These are phyloP conservation scores for Aplocera efformata DNA, from an alignment of 2,888 invertebrate genomes.

Conservation along the genomic window DNA sequence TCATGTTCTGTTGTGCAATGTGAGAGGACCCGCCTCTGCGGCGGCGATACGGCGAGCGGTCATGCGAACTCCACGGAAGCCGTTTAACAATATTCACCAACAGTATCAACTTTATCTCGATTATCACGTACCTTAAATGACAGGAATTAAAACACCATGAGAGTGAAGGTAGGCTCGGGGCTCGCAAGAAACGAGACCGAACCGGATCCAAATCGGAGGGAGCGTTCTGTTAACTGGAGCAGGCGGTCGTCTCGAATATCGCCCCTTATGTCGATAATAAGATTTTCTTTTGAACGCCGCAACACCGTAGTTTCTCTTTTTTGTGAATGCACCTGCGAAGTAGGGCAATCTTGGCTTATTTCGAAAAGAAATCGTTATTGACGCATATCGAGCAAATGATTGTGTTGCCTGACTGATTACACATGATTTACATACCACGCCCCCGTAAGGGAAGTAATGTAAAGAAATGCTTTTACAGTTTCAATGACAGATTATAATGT, in stretches of 20 bases:
- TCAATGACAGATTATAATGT: not conserved
- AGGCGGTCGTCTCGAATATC: slow-evolving; percentile 70
- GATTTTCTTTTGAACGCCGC: slow-evolving; percentile 71
- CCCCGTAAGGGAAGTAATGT: not conserved
- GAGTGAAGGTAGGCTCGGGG: slow-evolving; percentile 57
- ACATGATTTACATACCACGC: slow-evolving; percentile 16
- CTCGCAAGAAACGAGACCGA: slow-evolving; percentile 66
- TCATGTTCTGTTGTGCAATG: slow-evolving; percentile 5
- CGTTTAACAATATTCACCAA: slow-evolving; percentile 18
- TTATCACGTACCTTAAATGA: slow-evolving; percentile 23
- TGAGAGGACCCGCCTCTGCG: slow-evolving; percentile 6
- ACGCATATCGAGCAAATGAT: slow-evolving; percentile 55
- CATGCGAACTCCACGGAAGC: slow-evolving; percentile 26
- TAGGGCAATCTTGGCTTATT: slow-evolving; percentile 67
- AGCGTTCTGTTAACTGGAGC: slow-evolving; percentile 76
- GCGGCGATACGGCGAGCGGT: slow-evolving; percentile 1
- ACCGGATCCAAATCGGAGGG: slow-evolving; percentile 74
- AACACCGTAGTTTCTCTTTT: slow-evolving; percentile 73
- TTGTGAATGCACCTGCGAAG: slow-evolving; percentile 71
- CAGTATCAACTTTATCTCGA: slow-evolving; percentile 25
- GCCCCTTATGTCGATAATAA: slow-evolving; percentile 76
- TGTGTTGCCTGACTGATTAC: slow-evolving; percentile 34
- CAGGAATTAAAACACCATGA: slow-evolving; percentile 56
- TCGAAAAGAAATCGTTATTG: slow-evolving; percentile 60
- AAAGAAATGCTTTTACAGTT: not conserved